phyloP scores from a whole-genome alignment of 2,797 vertebrate species.

The Pseudochirops corinnae region DNA sequence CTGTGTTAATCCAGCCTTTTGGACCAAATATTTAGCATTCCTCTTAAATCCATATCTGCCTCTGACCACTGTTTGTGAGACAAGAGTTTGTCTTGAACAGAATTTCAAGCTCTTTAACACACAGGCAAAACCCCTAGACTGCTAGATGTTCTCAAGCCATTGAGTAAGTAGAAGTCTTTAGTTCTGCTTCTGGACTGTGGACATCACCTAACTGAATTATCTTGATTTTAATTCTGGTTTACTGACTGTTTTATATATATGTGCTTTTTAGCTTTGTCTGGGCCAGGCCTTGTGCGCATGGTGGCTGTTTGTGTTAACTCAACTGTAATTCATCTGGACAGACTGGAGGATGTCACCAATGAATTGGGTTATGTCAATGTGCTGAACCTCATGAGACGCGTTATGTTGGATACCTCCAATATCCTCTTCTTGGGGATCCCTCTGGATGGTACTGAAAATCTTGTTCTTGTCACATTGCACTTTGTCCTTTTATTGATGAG shows the following conservation, averaged over 20 bases:
- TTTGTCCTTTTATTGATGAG: neutral
- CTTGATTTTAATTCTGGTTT: neutral
- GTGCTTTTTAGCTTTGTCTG: conserved; percentile 89
- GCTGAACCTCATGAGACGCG: conserved; percentile 91
- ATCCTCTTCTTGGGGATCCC: conserved; percentile 93
- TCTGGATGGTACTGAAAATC: conserved; percentile 88
- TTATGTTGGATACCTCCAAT: conserved; percentile 95
- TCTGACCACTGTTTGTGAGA: neutral
- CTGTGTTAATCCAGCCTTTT: conserved; percentile 8
- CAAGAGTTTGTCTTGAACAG: neutral
- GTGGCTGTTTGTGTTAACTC: conserved; percentile 89
- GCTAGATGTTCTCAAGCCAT: neutral
- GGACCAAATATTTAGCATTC: conserved; percentile 15
- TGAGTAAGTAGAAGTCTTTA: neutral
- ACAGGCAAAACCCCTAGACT: neutral
- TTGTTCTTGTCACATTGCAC: neutral
- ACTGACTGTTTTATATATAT: conserved; percentile 11
- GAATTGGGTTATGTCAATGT: conserved; percentile 87
- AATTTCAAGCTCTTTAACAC: neutral
- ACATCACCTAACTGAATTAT: neutral
- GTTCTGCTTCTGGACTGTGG: neutral
- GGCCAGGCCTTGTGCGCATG: conserved; percentile 91
- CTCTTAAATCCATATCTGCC: conserved; percentile 19
- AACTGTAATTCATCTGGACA: conserved; percentile 89
- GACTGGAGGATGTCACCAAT: conserved; percentile 86